Conservation (phyloP, 2,113 vertebrate genomes). For the Pluvialis apricaria region DNA sequence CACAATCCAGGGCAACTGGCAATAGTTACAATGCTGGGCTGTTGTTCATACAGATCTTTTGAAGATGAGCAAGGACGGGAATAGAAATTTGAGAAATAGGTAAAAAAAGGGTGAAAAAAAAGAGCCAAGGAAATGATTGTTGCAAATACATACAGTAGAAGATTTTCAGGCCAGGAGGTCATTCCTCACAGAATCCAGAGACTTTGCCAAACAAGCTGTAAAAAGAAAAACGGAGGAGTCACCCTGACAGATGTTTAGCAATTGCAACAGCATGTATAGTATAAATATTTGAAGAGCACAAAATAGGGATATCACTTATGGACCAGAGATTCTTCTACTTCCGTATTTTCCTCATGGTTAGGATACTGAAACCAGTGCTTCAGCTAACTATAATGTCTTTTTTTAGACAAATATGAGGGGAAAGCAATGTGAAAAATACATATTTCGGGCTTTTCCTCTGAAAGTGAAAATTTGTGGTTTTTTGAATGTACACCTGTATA, state of each 20-base stretch:
- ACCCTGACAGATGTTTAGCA: neutral
- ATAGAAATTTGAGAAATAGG: neutral
- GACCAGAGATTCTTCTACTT: neutral
- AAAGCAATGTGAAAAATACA: neutral
- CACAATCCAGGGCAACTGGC: neutral
- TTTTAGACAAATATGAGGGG: neutral
- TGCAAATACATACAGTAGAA: neutral
- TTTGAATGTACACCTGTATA: neutral
- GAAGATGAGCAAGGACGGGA: neutral
- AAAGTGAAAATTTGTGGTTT: neutral
- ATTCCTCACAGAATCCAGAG: neutral
- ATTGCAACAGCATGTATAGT: neutral
- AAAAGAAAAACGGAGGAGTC: neutral
- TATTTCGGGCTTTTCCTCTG: neutral
- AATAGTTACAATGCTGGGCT: neutral
- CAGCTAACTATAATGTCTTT: neutral
- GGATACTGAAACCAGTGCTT: neutral
- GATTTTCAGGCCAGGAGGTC: neutral
- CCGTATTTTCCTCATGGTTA: accelerated
- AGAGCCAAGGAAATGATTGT: neutral
- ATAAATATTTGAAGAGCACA: neutral
- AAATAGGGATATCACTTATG: neutral
- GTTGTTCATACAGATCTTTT: neutral
- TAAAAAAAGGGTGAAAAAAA: neutral
- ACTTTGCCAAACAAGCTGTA: neutral